These are phyloP conservation scores for Andinoacara biseriatus DNA, from an alignment of 2,113 vertebrate genomes.

Conservation along the genomic window DNA sequence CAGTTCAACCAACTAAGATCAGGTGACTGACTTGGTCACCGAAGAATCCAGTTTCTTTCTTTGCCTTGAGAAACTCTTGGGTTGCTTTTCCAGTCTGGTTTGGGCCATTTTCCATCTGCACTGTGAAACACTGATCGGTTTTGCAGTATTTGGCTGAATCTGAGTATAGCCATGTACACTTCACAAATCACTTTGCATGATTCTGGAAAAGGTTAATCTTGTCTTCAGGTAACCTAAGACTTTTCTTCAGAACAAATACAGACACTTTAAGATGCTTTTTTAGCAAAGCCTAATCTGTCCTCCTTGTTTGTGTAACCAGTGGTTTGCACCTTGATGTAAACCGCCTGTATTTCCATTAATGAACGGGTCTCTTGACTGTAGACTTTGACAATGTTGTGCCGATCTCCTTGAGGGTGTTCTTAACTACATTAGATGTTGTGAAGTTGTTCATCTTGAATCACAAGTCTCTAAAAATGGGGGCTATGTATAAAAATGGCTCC, in stretches of 20 bases:
- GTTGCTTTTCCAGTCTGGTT: too few relatives aligned
- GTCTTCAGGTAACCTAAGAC: neutral
- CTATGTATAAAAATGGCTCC: too few relatives aligned
- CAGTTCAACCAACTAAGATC: neutral
- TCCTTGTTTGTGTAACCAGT: neutral
- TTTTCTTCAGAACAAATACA: neutral
- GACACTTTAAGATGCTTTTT: neutral
- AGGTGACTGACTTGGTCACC: neutral
- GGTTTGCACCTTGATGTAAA: neutral
- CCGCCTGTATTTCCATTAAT: too few relatives aligned
- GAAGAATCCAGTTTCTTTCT: too few relatives aligned
- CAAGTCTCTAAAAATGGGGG: neutral
- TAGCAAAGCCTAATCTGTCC: neutral
- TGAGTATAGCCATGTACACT: neutral
- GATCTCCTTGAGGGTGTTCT: too few relatives aligned
- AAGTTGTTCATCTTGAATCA: too few relatives aligned
- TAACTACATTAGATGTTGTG: too few relatives aligned
- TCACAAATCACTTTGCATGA: neutral
- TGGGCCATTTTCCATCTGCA: neutral
- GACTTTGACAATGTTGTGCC: too few relatives aligned
- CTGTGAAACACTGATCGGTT: neutral
- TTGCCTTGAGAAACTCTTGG: too few relatives aligned
- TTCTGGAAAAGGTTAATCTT: neutral
- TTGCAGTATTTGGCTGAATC: neutral
- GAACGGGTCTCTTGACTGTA: too few relatives aligned